Base-by-base conservation (phyloP, 92 coral and sea anemone species). In the Actinernus sp. region DNA sequence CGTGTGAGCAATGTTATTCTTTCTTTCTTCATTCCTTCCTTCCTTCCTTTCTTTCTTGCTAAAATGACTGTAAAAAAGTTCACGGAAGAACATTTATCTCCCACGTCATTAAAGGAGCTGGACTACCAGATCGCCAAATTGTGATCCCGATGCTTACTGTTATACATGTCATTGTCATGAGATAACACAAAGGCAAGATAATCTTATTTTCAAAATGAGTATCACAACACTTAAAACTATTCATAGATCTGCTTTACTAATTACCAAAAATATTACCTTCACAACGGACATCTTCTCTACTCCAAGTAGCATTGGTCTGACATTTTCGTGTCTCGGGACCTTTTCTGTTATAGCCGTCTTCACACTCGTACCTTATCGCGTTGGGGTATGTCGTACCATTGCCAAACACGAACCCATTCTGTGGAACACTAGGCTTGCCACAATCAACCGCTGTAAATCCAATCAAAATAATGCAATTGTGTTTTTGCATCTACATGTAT, bases 251-350 rank as follows among this genome's bases (percentile, higher is more conserved):
- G n/a, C n/a, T n/a, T n/a, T n/a, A n/a, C n/a, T n/a, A n/a, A n/a
- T n/a, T n/a, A n/a, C n/a, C n/a, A n/a, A n/a, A n/a, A n/a, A n/a
- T n/a, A n/a, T 21, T 12, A 77, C 86, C 86, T 47, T 68, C 68
- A 47, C 90, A 84, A 27, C 55, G 27, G 2, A 76, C 59, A 28
- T 69, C 68, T n/a, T 9, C 26, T 16, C 76, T 85, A 70, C 85
- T 84, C 90, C 90, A 84, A 3, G 46, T 69, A 4, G 85, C 84
- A 48, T 76, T 56, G 24, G 80, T 71, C 45, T 76, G 90, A 41
- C 90, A 84, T 14, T 39, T 52, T 62, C 90, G 46, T 3, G 55
- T 61, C 17, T 17, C 31, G 21, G 80, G 46, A 2, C 90, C 90
- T 14, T 68, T 31, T 31, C 63, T 54, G 23, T 61, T 56, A 46